These are phyloP conservation scores for Megaleporinus macrocephalus DNA, from an alignment of 2,113 vertebrate genomes.

Conservation along the genomic window DNA sequence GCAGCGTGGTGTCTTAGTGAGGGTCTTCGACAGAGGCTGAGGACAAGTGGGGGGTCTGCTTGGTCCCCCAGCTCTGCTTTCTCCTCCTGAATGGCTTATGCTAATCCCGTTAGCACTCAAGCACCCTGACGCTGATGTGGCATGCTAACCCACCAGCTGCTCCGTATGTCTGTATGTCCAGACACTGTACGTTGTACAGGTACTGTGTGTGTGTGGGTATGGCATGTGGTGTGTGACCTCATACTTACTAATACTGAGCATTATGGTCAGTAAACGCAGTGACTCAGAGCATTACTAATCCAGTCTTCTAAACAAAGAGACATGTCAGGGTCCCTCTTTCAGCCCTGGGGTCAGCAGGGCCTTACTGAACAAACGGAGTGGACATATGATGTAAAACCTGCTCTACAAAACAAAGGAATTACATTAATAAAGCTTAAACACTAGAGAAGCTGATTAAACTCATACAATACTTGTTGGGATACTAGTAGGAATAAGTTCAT, in stretches of 20 bases:
- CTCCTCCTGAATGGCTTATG: constrained; percentile 67
- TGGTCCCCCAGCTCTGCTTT: constrained; percentile 66
- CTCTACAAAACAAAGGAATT: no score
- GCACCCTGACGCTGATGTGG: constrained; percentile 77
- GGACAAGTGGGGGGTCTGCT: neutral
- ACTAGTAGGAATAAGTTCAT: no score
- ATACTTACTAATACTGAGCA: constrained; percentile 61
- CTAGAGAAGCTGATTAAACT: no score
- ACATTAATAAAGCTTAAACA: no score
- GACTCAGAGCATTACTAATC: constrained; percentile 68
- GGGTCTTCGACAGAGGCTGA: constrained; percentile 60
- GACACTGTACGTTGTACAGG: constrained; percentile 62
- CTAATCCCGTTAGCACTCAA: constrained; percentile 86
- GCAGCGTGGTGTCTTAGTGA: neutral
- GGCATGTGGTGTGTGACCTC: constrained; percentile 79
- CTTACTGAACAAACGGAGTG: constrained; percentile 68
- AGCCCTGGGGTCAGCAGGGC: constrained; percentile 68
- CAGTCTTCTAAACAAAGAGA: constrained; percentile 83
- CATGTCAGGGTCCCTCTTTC: constrained; percentile 83
- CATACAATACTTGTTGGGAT: no score
- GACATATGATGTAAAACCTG: neutral
- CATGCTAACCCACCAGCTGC: constrained; percentile 92
- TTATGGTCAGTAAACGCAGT: constrained; percentile 75
- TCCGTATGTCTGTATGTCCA: constrained; percentile 78
- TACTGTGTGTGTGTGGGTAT: constrained; percentile 68